Base-by-base conservation (phyloP, 2,888 invertebrate species). In the Dicroscelio sp. region DNA sequence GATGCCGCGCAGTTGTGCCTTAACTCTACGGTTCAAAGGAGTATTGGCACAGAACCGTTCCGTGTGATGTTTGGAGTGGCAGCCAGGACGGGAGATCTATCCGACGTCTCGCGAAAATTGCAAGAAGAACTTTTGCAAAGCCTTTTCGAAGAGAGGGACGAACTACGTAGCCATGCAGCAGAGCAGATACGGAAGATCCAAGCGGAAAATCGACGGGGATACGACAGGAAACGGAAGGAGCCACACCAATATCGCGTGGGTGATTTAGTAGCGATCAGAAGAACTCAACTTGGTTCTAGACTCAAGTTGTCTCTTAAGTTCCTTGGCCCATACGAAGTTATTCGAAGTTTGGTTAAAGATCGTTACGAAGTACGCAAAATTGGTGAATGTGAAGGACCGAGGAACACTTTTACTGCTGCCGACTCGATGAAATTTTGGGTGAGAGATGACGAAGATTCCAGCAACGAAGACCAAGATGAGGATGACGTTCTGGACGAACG, bases 241-340 rank as follows among this genome's bases (percentile, higher is more conserved):
- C 30, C 76, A 3, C 5, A 1, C 10, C 23, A 25, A 1, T 76
- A 58, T 27, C 10, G 6, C 8, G 23, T 14, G 23, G 58, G 76
- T 1, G 35, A 58, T 10, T 35, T 76, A 27, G 76, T 58, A 17
- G 38, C 76, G 2, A 58, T 76, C n/a, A n/a, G 58, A n/a, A 76
- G 76, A 31, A 35, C 58, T 0, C 76, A 76, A 10, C 1, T 25
- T 17, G 76, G 58, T 0, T 58, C 76, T 23, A 58, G 76, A 2
- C 25, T 76, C 10, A 76, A 76, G 35, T 27, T 76, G 76, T 10
- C 17, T 0, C 20, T 58, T 1, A 76, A 58, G 14, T 76, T 35
- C 17, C 12, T 76, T 5, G 76, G 76, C 4, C 76, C 76, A 25
- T 76, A 76, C 14, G 58, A 76, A 12, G 25, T 76, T 25, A 35